Percentiles rank a stretch among this genome's conserved stretches.
Conservation (phyloP, 2,888 invertebrate species). For the Andrena flavipes region DNA sequence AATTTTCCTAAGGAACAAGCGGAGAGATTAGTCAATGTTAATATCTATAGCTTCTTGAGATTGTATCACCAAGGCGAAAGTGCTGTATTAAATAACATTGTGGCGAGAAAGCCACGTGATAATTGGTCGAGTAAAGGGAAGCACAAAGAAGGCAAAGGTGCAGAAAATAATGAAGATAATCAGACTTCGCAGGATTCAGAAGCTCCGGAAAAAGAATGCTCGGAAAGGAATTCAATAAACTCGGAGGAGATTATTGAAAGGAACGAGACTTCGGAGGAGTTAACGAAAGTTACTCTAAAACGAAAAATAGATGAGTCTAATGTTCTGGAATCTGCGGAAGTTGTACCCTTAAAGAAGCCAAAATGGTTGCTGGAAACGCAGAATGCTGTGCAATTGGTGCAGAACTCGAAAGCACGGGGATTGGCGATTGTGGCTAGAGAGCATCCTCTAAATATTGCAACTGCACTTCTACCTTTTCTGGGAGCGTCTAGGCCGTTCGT, state of each 20-base stretch:
- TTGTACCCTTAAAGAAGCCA: conserved; percentile 67
- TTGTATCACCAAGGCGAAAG: conserved; percentile 88
- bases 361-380: conserved; percentile 76
- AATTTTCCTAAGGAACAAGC: conserved; percentile 91
- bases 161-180: not conserved
- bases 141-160: not conserved
- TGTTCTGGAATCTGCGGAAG: conserved; percentile 13
- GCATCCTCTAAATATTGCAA: conserved; percentile 93
- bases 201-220: not conserved
- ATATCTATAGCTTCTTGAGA: conserved; percentile 91
- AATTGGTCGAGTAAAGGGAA: conserved; percentile 8
- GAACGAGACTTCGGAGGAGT: not conserved
- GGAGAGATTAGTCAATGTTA: conserved; percentile 90
- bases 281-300: conserved; percentile 56
- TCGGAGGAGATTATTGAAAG: conserved; percentile 8
- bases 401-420: conserved; percentile 89
- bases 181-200: not conserved
- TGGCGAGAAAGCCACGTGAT: conserved; percentile 9
- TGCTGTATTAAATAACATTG: conserved; percentile 49
- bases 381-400: conserved; percentile 87
- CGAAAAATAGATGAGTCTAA: conserved; percentile 73
- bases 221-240: not conserved
- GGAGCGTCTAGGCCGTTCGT: conserved; percentile 94
- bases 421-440: conserved; percentile 93
- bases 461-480: conserved; percentile 91